Conservation (phyloP, 2,797 vertebrate species). For the Prionace glauca region DNA sequence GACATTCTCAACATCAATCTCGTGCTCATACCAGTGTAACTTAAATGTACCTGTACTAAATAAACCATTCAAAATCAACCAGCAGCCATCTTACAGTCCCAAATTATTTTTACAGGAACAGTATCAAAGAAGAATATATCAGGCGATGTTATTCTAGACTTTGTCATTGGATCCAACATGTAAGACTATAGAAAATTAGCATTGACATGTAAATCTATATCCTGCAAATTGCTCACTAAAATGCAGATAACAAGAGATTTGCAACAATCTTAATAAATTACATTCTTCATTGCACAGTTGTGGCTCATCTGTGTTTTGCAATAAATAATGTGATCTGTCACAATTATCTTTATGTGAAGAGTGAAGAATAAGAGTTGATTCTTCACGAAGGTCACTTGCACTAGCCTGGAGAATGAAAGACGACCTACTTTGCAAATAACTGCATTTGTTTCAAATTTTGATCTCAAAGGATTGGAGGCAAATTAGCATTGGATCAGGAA, state of each 20-base stretch:
- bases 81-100: no score
- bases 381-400: not conserved
- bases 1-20: not conserved
- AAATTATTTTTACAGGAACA: not conserved
- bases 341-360: not conserved
- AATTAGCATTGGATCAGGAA: conserved; percentile 41
- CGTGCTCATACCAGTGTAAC: not conserved
- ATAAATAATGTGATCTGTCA: conserved; percentile 21
- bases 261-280: not conserved
- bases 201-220: not conserved
- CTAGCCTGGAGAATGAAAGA: not conserved
- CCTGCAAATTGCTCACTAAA: not conserved
- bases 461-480: conserved; percentile 44
- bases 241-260: not conserved
- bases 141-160: not conserved
- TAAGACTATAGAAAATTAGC: not conserved
- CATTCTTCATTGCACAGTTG: not conserved
- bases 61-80: not conserved
- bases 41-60: not conserved
- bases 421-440: not conserved
- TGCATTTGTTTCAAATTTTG: conserved; percentile 43
- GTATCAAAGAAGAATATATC: not conserved
- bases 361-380: not conserved
- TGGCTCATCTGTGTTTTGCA: not conserved
- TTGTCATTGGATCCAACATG: conserved; percentile 1